Evolutionary conservation across 2,888 invertebrate genomes (phyloP), one percentile per base, ranked within the genome.

Genomic region (Lucinisca nassula): DNA sequence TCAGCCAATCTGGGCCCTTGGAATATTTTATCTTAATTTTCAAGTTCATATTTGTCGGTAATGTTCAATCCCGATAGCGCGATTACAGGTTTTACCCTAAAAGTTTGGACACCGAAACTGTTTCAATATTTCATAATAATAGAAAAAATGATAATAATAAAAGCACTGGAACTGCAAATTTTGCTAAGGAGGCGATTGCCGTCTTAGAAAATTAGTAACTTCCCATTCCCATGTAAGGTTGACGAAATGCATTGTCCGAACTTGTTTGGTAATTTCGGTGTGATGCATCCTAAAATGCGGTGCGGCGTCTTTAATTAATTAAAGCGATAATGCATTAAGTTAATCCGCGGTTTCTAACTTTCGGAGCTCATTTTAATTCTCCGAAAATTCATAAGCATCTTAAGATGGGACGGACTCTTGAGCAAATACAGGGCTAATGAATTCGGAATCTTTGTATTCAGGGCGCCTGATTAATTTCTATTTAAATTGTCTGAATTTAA

Each of bases 1-100:
- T 10, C 85, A 51, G 78, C 90, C 90, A 90, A 90, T 90, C 90
- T 84, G 21, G 24, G 51, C 35, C 37, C 45, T 35, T 27, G 12
- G 55, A 83, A 90, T 90, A 90, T 88, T 84, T 90, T 90, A 90
- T 90, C 87, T 87, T 84, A 90, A 90, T 87, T 77, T 78, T 58
- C 70, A 76, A 73, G 84, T 85, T 85, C 85, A 87, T 84, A 61
- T 85, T 79, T 40, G 49, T 38, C 58, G 17, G 14, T 67, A 67
- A 35, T 67, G 35, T 27, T 4, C 24, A 35, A 67, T 67, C 67
- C 35, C 30, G 67, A 67, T 67, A n/a, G 17, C 32, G 30, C 4
- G 6, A 35, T 67, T 32, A 35, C 21, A 24, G 10, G 17, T 45
- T 17, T 45, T n/a, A n/a, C n/a, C n/a, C n/a, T n/a, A n/a, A n/a